Evolutionary conservation across 2,113 vertebrate genomes (phyloP).

Genomic region (Oryzias melastigma): DNA sequence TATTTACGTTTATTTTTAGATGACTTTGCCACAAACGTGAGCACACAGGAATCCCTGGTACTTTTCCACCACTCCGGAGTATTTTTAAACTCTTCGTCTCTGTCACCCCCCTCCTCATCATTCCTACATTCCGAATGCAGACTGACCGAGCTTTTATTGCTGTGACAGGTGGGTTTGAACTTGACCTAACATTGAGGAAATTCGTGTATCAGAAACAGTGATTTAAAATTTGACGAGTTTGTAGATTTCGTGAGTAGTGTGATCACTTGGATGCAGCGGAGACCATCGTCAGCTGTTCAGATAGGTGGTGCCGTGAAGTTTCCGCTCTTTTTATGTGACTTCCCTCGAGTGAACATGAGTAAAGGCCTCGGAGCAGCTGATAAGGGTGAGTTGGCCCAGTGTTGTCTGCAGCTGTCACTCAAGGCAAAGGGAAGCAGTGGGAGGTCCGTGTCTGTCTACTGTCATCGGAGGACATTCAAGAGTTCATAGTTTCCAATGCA

Average conservation of each 20-base stretch:
- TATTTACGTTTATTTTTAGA: constrained; percentile 63
- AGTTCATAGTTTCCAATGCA: background rate
- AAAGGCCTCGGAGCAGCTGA: constrained; percentile 30
- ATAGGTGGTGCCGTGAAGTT: constrained; percentile 20
- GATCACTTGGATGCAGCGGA: constrained; percentile 28
- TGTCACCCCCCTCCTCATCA: constrained; percentile 31
- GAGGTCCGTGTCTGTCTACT: background rate
- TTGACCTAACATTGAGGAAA: background rate
- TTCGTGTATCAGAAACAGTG: background rate
- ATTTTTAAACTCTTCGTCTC: constrained; percentile 68
- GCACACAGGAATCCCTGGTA: constrained; percentile 33
- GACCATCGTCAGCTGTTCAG: constrained; percentile 44
- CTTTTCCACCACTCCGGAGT: constrained; percentile 39
- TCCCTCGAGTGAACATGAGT: constrained; percentile 40
- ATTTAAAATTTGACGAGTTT: background rate
- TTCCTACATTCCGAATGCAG: constrained; percentile 50
- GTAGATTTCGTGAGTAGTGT: constrained; percentile 10
- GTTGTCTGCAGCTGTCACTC: constrained; percentile 47
- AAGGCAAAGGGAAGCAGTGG: background rate
- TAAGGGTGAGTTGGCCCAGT: background rate
- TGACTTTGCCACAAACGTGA: constrained; percentile 58
- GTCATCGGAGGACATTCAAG: background rate
- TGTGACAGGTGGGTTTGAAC: constrained; percentile 19
- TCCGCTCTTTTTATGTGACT: constrained; percentile 35
- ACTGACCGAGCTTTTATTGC: constrained; percentile 35